These are phyloP conservation scores for Aphaenogaster rudis DNA, from an alignment of 1,140 invertebrate genomes.

Conservation along the genomic window DNA sequence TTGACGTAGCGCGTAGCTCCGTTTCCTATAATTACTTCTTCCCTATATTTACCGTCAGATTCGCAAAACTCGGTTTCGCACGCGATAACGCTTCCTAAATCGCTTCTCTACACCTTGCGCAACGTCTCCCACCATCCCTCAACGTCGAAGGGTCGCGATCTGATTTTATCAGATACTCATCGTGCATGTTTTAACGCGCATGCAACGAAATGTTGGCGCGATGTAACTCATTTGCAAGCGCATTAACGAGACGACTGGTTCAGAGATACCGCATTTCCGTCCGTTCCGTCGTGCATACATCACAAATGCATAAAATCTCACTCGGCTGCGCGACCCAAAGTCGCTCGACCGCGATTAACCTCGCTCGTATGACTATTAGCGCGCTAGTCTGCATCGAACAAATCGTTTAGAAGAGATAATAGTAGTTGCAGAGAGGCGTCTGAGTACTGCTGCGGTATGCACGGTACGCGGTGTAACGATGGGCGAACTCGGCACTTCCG, in stretches of 20 bases:
- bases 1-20: neutral
- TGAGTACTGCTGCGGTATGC: slow-evolving; percentile 48
- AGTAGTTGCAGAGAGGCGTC: slow-evolving; percentile 45
- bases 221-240: neutral
- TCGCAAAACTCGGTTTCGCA: neutral
- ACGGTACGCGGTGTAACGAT: slow-evolving; percentile 1
- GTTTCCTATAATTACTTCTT: neutral
- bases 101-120: neutral
- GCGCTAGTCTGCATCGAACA: slow-evolving; percentile 61
- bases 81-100: neutral
- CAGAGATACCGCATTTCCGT: neutral
- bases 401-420: slow-evolving; percentile 69
- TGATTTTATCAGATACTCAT: neutral
- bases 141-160: neutral
- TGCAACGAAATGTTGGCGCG: neutral
- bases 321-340: slow-evolving; percentile 41
- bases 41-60: neutral
- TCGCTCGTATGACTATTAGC: slow-evolving; percentile 47
- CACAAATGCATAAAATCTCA: slow-evolving; percentile 51
- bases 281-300: slow-evolving; percentile 18
- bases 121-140: neutral
- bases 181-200: neutral
- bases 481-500: slow-evolving; percentile 53
- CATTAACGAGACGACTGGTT: slow-evolving; percentile 4
- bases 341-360: slow-evolving; percentile 57